Percentiles rank a stretch among this genome's conserved stretches.
Evolutionary conservation across 2,888 invertebrate genomes (phyloP).

Genomic region (Caenorhabditis plicata): DNA sequence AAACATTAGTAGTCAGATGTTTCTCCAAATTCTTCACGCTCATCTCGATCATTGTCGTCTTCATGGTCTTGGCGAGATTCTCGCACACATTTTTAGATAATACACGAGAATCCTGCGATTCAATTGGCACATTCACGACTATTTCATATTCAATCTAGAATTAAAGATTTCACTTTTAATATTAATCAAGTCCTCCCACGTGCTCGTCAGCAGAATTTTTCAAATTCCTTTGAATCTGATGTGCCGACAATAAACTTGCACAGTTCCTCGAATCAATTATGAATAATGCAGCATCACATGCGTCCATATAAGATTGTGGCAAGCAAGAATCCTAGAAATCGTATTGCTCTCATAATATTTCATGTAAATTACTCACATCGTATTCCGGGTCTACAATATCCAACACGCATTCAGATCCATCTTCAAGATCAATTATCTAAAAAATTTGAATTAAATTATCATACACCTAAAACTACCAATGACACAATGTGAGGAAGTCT

Average conservation of each 20-base stretch:
- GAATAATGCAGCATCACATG: constrained; percentile 18
- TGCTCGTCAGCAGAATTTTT: neutral
- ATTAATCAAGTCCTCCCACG: neutral
- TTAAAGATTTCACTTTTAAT: neutral
- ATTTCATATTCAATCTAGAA: constrained; percentile 17
- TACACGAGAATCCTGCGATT: constrained; percentile 1
- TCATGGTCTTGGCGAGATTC: constrained; percentile 6
- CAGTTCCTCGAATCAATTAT: constrained; percentile 19
- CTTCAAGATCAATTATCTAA: constrained; percentile 4
- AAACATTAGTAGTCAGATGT: too few relatives aligned
- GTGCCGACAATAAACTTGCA: constrained; percentile 15
- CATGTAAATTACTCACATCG: constrained; percentile 12
- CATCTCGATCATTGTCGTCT: constrained; percentile 6
- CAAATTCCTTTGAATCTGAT: constrained; percentile 24
- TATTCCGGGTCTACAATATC: constrained; percentile 30
- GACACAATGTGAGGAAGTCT: constrained; percentile 22
- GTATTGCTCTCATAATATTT: neutral
- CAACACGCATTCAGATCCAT: constrained; percentile 9
- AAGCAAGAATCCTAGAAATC: constrained; percentile 14
- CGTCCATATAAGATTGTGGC: constrained; percentile 22
- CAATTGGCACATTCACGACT: constrained; percentile 13
- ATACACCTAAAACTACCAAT: constrained; percentile 2
- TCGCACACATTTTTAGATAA: constrained; percentile 2
- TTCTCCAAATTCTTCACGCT: constrained; percentile 4
- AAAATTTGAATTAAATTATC: constrained; percentile 1